These are phyloP conservation scores for Cephalopterus ornatus DNA, from an alignment of 2,113 vertebrate genomes.

Conservation along the genomic window DNA sequence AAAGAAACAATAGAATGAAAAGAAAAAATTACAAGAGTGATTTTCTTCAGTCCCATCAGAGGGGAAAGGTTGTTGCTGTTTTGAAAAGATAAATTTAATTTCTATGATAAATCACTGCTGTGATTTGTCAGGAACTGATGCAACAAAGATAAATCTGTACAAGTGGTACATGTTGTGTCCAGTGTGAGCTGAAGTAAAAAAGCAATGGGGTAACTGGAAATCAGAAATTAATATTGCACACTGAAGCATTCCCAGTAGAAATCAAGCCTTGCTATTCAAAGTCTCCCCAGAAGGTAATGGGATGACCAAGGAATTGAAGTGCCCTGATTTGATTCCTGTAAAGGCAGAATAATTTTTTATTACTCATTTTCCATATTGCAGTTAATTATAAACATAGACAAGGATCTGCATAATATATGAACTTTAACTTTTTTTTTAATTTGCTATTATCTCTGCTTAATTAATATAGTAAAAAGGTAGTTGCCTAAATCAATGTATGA, in stretches of 20 bases:
- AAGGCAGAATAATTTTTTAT: background rate
- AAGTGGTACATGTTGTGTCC: background rate
- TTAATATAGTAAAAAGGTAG: slow-evolving; percentile 11
- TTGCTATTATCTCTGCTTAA: background rate
- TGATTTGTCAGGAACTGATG: background rate
- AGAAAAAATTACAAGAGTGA: background rate
- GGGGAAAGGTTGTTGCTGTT: background rate
- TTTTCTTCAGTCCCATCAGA: background rate
- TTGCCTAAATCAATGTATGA: slow-evolving; percentile 17
- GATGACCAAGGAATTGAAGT: background rate
- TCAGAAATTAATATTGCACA: background rate
- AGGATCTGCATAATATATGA: background rate
- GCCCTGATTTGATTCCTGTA: background rate
- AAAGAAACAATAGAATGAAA: background rate
- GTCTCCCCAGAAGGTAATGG: background rate
- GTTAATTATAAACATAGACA: background rate
- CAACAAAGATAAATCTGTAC: background rate
- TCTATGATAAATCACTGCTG: background rate
- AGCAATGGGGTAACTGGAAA: background rate
- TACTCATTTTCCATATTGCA: background rate
- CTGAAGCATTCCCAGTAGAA: background rate
- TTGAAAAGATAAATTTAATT: background rate
- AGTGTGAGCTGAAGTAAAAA: background rate
- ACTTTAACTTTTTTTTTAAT: background rate
- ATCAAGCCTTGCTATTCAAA: background rate